Base-by-base conservation (phyloP, 2,888 invertebrate genomes). In the Odontocerum albicorne region DNA sequence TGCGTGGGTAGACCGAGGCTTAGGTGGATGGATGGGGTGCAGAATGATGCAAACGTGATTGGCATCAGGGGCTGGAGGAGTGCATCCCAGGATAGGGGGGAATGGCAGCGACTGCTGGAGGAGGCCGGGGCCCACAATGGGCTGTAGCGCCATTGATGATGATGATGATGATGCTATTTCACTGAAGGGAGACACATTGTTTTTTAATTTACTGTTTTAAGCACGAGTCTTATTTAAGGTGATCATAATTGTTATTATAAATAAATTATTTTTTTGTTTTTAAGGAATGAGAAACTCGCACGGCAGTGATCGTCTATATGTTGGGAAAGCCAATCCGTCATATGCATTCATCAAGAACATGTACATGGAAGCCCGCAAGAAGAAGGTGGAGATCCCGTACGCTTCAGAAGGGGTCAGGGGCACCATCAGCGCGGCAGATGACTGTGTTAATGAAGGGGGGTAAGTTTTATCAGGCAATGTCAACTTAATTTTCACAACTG, bases 301-400 rank as follows among this genome's bases (percentile, higher is more conserved):
- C 58, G 97, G 98, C 1, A 86, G 90, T 68, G 95, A 96, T 72
- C 81, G 90, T n/a, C 74, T 98, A 22, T 99, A 97, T 74, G 83
- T 98, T 17, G 83, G 86, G 1, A 74, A 81, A 0, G 79, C 78
- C 13, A 92, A 93, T 73, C 70, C 75, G 2, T 84, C 87, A 32
- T 92, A 86, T 70, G 77, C 80, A 47, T 84, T 85, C 66, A 68
- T 96, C 35, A 79, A 80, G 51, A 85, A 83, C 3, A 74, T 96
- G 16, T 92, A 91, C 71, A 58, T 63, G 52, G 71, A 65, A 39
- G 70, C 70, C 0, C 72, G 75, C 36, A 75, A 80, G 10, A 65
- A 72, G 4, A 83, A 83, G 61, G 73, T 86, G 56, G 82, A 85
- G 61, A 75, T 88, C 59, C 72, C 79, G 0, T 79, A 82, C 63